A percentile compares a stretch with the other conserved stretches of the same genome.
Conservation (phyloP, 2,797 vertebrate genomes). For the Onychomys torridus region DNA sequence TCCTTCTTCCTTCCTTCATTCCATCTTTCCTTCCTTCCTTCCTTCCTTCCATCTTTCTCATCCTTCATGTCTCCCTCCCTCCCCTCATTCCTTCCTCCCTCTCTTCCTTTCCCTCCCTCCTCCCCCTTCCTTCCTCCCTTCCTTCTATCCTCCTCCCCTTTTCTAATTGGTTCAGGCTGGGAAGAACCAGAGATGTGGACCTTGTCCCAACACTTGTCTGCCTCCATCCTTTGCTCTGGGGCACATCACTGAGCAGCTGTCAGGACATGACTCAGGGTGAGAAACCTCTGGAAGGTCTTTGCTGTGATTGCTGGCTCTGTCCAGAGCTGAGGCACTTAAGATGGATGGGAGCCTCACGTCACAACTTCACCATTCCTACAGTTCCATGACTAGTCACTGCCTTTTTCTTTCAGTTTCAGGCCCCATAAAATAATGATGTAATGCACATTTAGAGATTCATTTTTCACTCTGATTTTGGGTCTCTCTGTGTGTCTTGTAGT, state of each 20-base stretch:
- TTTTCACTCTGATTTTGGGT: neutral
- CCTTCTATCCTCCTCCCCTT: neutral
- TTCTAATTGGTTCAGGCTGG: neutral
- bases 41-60: neutral
- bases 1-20: too few relatives aligned
- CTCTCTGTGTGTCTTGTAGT: neutral
- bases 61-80: too few relatives aligned
- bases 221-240: neutral
- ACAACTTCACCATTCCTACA: neutral
- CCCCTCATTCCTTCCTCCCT: neutral
- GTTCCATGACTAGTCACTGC: neutral
- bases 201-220: neutral
- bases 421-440: neutral
- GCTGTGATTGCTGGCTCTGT: neutral
- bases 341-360: neutral
- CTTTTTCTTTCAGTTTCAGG: neutral
- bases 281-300: neutral
- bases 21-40: neutral
- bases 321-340: neutral
- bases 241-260: neutral
- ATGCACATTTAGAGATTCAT: neutral
- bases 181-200: neutral
- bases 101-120: accelerated
- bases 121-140: neutral
- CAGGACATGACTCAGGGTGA: neutral